phyloP scores from a whole-genome alignment of 2,797 vertebrate genomes.

The Tenualosa thibaudeaui region DNA sequence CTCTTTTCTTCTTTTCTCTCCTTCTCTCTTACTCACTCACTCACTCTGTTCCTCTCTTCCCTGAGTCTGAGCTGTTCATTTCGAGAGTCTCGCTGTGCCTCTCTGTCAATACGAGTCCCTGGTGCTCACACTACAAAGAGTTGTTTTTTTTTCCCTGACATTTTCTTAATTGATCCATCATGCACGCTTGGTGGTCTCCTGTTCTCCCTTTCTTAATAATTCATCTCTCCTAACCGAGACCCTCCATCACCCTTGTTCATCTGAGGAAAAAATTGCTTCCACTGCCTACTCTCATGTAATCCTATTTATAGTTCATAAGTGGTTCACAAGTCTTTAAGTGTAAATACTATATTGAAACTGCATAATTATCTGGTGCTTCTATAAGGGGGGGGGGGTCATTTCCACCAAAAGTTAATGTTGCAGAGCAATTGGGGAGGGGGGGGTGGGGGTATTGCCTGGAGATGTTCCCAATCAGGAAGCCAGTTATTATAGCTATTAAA shows the following conservation, averaged over 20 bases:
- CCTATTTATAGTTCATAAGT: constrained; percentile 1
- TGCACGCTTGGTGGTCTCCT: constrained; percentile 50
- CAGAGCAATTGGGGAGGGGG: constrained; percentile 54
- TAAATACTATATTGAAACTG: constrained; percentile 35
- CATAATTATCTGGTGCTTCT: constrained; percentile 51
- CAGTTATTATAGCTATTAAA: constrained; percentile 75
- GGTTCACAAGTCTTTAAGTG: constrained; percentile 26
- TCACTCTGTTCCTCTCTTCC: constrained; percentile 24
- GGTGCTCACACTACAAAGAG: constrained; percentile 57
- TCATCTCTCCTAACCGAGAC: constrained; percentile 52
- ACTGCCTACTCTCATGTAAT: constrained; percentile 29
- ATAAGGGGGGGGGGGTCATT: constrained; percentile 45
- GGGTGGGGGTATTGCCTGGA: constrained; percentile 49
- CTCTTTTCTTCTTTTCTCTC: constrained; percentile 27
- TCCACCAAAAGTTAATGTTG: constrained; percentile 64
- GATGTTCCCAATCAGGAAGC: constrained; percentile 72
- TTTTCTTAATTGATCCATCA: constrained; percentile 69
- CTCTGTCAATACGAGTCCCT: constrained; percentile 55
- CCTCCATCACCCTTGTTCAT: constrained; percentile 43
- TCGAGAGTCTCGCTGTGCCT: background rate
- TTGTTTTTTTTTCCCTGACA: constrained; percentile 56
- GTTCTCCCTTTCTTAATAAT: constrained; percentile 65
- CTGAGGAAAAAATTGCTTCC: constrained; percentile 37
- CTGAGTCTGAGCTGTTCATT: constrained; percentile 3
- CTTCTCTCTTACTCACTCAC: background rate